Percentiles rank a stretch among this genome's conserved stretches.
Conservation (phyloP, 2,113 vertebrate species). For the Cercopithecus mona region DNA sequence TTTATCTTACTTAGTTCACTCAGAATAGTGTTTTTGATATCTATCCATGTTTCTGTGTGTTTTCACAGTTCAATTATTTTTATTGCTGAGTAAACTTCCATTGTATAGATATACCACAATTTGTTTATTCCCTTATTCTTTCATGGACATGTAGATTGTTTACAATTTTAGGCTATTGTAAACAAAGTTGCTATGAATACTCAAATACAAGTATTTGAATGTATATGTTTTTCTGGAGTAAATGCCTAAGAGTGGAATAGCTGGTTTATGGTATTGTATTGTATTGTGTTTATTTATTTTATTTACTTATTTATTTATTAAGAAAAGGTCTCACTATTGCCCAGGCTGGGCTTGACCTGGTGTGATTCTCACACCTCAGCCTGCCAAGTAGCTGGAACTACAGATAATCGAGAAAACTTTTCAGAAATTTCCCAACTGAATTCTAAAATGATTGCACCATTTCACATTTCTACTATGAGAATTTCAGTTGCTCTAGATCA, state of each 20-base stretch:
- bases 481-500: background rate
- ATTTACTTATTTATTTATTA: too few relatives aligned
- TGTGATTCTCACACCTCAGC: too few relatives aligned
- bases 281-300: too few relatives aligned
- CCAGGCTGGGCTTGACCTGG: too few relatives aligned
- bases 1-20: background rate
- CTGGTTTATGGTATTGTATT: too few relatives aligned
- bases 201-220: background rate
- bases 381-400: too few relatives aligned
- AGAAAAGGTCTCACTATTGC: too few relatives aligned
- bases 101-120: background rate
- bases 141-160: background rate
- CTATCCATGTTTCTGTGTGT: background rate
- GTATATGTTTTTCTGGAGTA: background rate
- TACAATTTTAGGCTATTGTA: background rate
- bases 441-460: background rate
- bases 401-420: background rate
- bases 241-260: background rate
- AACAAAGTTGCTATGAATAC: background rate
- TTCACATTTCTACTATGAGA: background rate
- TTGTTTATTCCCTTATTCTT: background rate
- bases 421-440: background rate
- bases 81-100: background rate
- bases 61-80: background rate
- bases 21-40: background rate